These are phyloP conservation scores for Thomomys bottae DNA, from an alignment of 2,113 vertebrate species.

Conservation along the genomic window DNA sequence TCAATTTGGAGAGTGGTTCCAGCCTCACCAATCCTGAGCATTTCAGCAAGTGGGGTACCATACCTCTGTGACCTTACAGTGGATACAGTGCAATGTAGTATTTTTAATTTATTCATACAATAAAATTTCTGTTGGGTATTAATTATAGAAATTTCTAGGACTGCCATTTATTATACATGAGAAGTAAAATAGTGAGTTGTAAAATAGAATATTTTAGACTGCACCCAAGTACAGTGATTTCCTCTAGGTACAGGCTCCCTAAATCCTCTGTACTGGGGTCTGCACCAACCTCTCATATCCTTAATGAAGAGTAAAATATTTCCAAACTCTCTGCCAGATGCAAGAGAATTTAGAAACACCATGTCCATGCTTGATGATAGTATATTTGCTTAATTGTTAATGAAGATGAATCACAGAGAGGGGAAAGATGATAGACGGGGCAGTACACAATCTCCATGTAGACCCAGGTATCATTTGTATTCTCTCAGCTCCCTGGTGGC, in stretches of 20 bases:
- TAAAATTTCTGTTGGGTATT: slow-evolving; percentile 28
- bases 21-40: neutral
- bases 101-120: slow-evolving; percentile 51
- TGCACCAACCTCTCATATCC: no score
- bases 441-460: neutral
- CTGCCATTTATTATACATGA: neutral
- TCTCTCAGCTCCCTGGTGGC: neutral
- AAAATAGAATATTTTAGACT: no score
- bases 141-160: slow-evolving; percentile 10
- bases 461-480: neutral
- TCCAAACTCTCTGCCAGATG: no score
- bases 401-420: neutral
- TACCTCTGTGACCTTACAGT: neutral
- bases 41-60: neutral
- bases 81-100: neutral
- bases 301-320: no score
- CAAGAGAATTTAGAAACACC: neutral
- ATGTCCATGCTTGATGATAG: neutral
- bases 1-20: neutral
- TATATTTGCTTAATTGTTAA: neutral
- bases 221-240: no score
- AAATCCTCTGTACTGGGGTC: no score
- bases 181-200: neutral
- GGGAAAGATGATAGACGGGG: neutral
- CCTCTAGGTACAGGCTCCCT: no score